These are phyloP conservation scores for Gymnosoma rotundatum DNA, from an alignment of 2,888 invertebrate genomes.

Conservation along the genomic window DNA sequence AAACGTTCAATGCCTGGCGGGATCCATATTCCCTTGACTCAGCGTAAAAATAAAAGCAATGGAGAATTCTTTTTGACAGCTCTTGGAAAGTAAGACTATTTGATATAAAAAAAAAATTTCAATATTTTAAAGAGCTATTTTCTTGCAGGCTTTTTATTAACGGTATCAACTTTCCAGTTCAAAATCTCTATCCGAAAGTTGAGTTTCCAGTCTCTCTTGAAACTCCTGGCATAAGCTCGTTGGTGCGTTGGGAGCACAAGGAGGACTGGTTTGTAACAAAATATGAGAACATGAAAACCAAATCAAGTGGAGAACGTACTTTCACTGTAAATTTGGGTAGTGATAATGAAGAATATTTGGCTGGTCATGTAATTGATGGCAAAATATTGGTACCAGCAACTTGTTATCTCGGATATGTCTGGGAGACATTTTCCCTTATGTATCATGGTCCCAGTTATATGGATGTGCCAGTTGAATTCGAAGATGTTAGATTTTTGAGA, in stretches of 20 bases:
- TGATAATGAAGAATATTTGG: slow-evolving; percentile 88
- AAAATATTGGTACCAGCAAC: slow-evolving; percentile 88
- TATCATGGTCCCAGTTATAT: slow-evolving; percentile 85
- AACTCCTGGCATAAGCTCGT: slow-evolving; percentile 91
- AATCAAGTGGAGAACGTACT: slow-evolving; percentile 86
- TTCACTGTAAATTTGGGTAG: slow-evolving; percentile 85
- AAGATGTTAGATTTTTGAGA: slow-evolving; percentile 90
- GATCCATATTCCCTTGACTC: slow-evolving; percentile 84
- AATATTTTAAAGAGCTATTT: neutral
- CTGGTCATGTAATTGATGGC: slow-evolving; percentile 93
- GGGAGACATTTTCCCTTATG: slow-evolving; percentile 89
- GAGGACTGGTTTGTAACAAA: slow-evolving; percentile 86
- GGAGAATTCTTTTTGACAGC: slow-evolving; percentile 78
- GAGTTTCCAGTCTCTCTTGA: slow-evolving; percentile 91
- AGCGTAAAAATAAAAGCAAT: slow-evolving; percentile 83
- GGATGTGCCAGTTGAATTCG: slow-evolving; percentile 88
- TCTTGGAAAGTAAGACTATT: slow-evolving; percentile 82
- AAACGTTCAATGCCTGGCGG: slow-evolving; percentile 84
- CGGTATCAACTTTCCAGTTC: slow-evolving; percentile 88
- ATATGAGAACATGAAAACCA: slow-evolving; percentile 87
- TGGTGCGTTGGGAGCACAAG: slow-evolving; percentile 92
- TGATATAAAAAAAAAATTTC: neutral
- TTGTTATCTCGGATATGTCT: slow-evolving; percentile 88
- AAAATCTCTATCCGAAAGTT: slow-evolving; percentile 89
- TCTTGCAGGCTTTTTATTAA: slow-evolving; percentile 86